phyloP scores from a whole-genome alignment of 2,888 invertebrate species.

The Drosophila tanythrix region DNA sequence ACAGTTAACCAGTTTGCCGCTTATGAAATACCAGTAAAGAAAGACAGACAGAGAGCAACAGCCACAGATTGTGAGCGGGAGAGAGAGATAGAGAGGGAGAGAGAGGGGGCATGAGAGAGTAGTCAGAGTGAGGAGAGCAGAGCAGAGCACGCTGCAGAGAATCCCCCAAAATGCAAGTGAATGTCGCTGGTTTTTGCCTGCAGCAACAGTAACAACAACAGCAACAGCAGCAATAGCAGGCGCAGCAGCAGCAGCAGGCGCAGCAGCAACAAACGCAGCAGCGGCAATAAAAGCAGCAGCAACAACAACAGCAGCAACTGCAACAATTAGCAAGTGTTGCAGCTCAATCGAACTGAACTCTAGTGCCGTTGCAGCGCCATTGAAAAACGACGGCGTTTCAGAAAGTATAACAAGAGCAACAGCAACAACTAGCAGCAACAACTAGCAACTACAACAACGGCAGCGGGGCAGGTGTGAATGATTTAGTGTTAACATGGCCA shows the following conservation, averaged over 20 bases:
- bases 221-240: background rate
- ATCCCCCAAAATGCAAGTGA: conserved; percentile 77
- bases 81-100: conserved; percentile 7
- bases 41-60: conserved; percentile 29
- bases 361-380: conserved; percentile 56
- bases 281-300: conserved; percentile 4
- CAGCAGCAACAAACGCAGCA: conserved; percentile 16
- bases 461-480: conserved; percentile 70
- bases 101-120: conserved; percentile 5
- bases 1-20: conserved; percentile 66
- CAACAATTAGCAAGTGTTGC: conserved; percentile 34
- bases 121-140: conserved; percentile 17
- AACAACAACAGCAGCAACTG: conserved; percentile 5
- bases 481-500: conserved; percentile 78
- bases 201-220: background rate
- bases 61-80: conserved; percentile 2
- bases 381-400: conserved; percentile 47
- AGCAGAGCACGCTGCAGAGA: conserved; percentile 45
- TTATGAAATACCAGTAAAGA: conserved; percentile 69
- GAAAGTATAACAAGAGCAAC: conserved; percentile 53
- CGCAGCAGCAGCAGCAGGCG: no score
- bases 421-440: conserved; percentile 7
- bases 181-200: conserved; percentile 61
- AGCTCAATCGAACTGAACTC: conserved; percentile 55
- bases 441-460: conserved; percentile 9